Evolutionary conservation across 2,888 invertebrate species (phyloP).

Genomic region (Cyclophora albipunctata): DNA sequence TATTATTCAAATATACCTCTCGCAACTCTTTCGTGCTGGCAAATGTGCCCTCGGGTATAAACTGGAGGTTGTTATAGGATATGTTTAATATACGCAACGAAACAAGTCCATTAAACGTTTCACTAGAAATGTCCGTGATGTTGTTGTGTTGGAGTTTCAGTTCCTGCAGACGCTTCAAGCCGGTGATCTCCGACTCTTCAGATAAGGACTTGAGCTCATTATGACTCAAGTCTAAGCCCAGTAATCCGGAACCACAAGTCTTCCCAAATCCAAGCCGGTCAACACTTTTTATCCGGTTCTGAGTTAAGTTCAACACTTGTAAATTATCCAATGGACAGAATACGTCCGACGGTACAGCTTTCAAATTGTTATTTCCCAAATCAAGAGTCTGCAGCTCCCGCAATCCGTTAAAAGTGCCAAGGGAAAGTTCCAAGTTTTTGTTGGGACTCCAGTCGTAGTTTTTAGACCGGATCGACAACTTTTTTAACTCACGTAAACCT

Average conservation of each 20-base stretch:
- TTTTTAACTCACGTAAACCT: conserved; percentile 86
- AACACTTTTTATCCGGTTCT: conserved; percentile 85
- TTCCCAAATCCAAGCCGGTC: conserved; percentile 82
- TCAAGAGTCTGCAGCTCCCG: conserved; percentile 86
- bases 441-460: conserved; percentile 86
- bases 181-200: conserved; percentile 84
- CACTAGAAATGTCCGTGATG: conserved; percentile 84
- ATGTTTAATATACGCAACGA: conserved; percentile 88
- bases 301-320: conserved; percentile 87
- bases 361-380: conserved; percentile 86
- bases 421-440: conserved; percentile 83
- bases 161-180: conserved; percentile 84
- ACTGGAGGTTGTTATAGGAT: conserved; percentile 88
- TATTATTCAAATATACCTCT: conserved; percentile 90
- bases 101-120: conserved; percentile 86
- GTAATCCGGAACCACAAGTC: conserved; percentile 81
- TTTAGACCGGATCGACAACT: conserved; percentile 84
- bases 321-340: conserved; percentile 88
- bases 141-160: conserved; percentile 88
- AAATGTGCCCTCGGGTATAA: conserved; percentile 88
- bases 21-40: conserved; percentile 87
- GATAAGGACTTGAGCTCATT: conserved; percentile 85
- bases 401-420: conserved; percentile 83
- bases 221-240: conserved; percentile 85
- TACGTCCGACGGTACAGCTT: conserved; percentile 83